Base-by-base conservation (phyloP, 2,888 invertebrate genomes). In the Heliconius ethilla region DNA sequence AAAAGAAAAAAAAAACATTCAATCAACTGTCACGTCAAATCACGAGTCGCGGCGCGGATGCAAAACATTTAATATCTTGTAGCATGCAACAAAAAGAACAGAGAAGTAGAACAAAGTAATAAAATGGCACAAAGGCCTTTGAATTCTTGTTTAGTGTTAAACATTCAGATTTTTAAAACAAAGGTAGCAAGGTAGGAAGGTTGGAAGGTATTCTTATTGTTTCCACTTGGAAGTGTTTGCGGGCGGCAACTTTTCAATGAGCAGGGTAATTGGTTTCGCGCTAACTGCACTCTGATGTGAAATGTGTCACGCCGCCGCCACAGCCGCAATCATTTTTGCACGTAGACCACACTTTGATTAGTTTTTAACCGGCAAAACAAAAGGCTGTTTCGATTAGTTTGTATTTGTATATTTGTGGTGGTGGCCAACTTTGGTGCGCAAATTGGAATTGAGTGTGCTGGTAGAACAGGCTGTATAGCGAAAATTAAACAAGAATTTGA, bases 131-230 rank as follows among this genome's bases (percentile, higher is more conserved):
- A 81, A 81, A 82, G 76, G 80, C 79, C 81, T 81, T 82, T 82
- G 80, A 79, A 78, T 75, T 78, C 77, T 79, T 80, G 78, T 80
- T 78, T 77, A 79, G 81, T 79, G 81, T 82, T 81, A 81, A 82
- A 80, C 80, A 82, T 79, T 78, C 81, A 67, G 73, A 67, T 80
- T 78, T 80, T 80, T 70, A 75, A 75, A 79, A 79, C 75, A 79
- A 80, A 77, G 62, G 74, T 22, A 9, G 51, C 18, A 51, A 22
- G 51, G 51, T 7, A 22, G 10, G 37, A 66, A 51, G 29, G 70
- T n/a, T 78, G 75, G 78, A 74, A 75, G 79, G 79, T 80, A 79
- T 73, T 78, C 78, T 79, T 78, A 73, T 78, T 81, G 81, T 81
- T 13, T 25, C 15, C 15, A 27, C 27, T 81, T 70, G 55, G 70